These are phyloP conservation scores for Otolemur garnettii DNA, from an alignment of 2,113 vertebrate species.

Conservation along the genomic window DNA sequence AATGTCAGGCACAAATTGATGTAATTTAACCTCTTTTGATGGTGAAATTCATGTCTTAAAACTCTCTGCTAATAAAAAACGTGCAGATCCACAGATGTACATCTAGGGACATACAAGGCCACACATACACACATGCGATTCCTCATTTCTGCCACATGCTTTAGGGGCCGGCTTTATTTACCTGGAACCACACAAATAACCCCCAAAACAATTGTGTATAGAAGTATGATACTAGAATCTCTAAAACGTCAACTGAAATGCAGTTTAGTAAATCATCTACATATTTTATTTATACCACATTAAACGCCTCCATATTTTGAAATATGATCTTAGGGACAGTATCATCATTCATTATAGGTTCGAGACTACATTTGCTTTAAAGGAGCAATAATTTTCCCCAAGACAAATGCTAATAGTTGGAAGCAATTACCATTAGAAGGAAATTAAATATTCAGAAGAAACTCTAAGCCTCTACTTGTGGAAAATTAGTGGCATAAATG, in stretches of 20 bases:
- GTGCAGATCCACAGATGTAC: neutral
- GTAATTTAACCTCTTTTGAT: neutral
- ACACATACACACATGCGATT: neutral
- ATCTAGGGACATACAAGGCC: neutral
- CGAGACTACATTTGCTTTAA: neutral
- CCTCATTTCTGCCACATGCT: neutral
- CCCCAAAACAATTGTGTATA: neutral
- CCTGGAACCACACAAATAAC: neutral
- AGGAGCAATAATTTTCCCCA: neutral
- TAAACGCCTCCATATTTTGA: conserved; percentile 23
- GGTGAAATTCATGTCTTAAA: neutral
- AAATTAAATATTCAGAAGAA: neutral
- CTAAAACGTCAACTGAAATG: conserved; percentile 24
- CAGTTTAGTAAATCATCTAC: neutral
- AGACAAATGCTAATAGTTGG: conserved; percentile 51
- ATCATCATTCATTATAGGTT: neutral
- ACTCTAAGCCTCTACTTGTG: neutral
- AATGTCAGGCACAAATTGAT: neutral
- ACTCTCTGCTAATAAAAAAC: neutral
- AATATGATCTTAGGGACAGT: conserved; percentile 34
- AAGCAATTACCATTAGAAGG: neutral
- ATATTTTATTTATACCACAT: neutral
- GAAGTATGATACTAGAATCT: neutral
- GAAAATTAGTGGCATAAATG: neutral
- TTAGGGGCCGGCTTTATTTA: neutral